Base-by-base conservation (phyloP, 2,888 invertebrate genomes). In the Ormyrus pomaceus region DNA sequence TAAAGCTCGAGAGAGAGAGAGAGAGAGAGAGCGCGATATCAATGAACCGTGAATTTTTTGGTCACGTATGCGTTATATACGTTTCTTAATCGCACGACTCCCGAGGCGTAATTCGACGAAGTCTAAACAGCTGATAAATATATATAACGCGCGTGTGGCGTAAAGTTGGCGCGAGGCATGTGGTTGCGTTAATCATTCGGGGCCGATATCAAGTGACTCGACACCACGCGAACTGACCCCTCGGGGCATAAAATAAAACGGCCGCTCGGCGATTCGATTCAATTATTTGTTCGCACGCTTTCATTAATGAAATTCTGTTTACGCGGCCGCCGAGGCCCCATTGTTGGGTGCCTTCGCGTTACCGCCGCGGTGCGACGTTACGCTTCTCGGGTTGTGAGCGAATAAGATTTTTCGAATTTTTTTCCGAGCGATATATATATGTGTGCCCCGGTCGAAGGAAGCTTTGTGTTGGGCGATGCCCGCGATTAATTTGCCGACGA, bases 141-240 rank as follows among this genome's bases (percentile, higher is more conserved):
- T 19, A 19, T 19, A 79, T 64, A 68, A 19, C 19, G 19, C 69
- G 50, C 53, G 59, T 69, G 71, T 45, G 58, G 8, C 53, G 13
- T 10, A 55, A 72, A 79, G 71, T 76, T 79, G 78, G 72, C 81
- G 70, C 72, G 75, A 71, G 70, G 77, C 74, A 70, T 77, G 50
- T 73, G 19, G 19, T 19, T 69, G 69, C 19, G 69, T 79, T 79
- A 79, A 75, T 81, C 79, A 76, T 75, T 50, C 58, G 19, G 13
- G 13, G 19, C 19, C 53, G 66, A 78, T 74, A 81, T 77, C 72
- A 34, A 79, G 58, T 69, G 70, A 72, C 77, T 53, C 51, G 51
- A 46, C 72, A 70, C 70, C 53, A 55, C 55, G 19, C 19, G 13
- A 46, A 73, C 62, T 70, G 64, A 69, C 68, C 69, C 77, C 71